These are phyloP conservation scores for Pristionchus exspectatus DNA, from an alignment of 2,888 invertebrate genomes.

Conservation along the genomic window DNA sequence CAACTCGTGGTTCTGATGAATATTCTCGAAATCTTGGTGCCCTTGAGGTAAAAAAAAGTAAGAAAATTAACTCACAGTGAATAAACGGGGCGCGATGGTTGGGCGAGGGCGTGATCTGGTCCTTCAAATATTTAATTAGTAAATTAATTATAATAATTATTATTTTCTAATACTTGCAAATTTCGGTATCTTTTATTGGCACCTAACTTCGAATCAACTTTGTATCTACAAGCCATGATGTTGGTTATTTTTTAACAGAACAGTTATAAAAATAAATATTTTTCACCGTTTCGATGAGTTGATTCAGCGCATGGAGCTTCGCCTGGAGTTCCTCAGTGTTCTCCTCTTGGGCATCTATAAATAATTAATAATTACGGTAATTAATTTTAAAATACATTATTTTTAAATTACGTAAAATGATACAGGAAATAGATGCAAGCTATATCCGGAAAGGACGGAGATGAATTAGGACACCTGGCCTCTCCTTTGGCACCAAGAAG, in stretches of 20 bases:
- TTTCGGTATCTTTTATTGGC: too few species aligned
- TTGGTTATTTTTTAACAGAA: too few species aligned
- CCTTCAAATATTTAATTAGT: constrained; percentile 58
- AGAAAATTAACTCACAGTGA: constrained; percentile 69
- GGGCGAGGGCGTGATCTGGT: constrained; percentile 62
- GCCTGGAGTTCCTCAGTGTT: constrained; percentile 67
- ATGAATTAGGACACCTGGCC: not conserved
- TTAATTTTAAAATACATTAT: not conserved
- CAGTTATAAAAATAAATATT: not conserved
- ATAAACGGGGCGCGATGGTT: constrained; percentile 72
- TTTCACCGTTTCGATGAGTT: constrained; percentile 65
- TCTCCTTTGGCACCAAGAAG: not conserved
- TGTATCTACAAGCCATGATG: too few species aligned
- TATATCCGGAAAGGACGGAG: too few species aligned
- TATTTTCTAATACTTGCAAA: too few species aligned
- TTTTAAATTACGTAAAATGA: not conserved
- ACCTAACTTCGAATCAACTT: too few species aligned
- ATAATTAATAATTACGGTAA: not conserved
- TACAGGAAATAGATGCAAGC: not conserved
- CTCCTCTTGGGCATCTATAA: constrained; percentile 72
- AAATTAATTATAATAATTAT: constrained; percentile 37
- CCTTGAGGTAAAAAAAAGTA: not conserved
- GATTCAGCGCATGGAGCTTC: constrained; percentile 72
- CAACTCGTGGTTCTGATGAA: not conserved
- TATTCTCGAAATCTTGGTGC: not conserved